Conservation (phyloP, 2,888 invertebrate genomes). For the Coelinius sp. region DNA sequence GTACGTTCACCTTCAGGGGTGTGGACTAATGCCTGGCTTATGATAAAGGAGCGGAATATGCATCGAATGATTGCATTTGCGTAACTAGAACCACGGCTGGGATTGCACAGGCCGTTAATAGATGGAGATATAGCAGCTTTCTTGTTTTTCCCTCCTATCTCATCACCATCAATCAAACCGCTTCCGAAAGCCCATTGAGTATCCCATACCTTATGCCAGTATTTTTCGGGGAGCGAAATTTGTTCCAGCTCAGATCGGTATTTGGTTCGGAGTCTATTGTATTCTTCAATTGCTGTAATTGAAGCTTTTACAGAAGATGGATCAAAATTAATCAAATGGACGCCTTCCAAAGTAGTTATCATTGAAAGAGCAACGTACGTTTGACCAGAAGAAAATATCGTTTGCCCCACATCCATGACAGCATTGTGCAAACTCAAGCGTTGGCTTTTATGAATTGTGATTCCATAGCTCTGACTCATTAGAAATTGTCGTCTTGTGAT, state of each 20-base stretch:
- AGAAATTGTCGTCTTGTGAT: too few species aligned
- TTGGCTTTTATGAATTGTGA: too few species aligned
- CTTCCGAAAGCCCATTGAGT: neutral
- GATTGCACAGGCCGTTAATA: neutral
- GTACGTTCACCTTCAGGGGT: neutral
- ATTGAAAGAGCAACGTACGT: too few species aligned
- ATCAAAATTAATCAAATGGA: too few species aligned
- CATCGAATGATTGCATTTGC: neutral
- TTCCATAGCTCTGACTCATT: too few species aligned
- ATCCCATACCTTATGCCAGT: neutral
- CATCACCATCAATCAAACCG: neutral
- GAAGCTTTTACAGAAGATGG: too few species aligned
- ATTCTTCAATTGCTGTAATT: too few species aligned
- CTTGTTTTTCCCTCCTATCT: neutral
- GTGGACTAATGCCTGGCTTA: neutral
- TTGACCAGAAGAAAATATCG: too few species aligned
- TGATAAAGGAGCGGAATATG: neutral
- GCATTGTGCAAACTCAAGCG: too few species aligned
- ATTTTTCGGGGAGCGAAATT: neutral
- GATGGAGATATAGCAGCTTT: neutral
- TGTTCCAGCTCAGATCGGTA: neutral
- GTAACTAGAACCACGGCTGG: neutral
- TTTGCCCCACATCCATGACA: too few species aligned
- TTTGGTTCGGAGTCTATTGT: constrained; percentile 37
- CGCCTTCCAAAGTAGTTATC: too few species aligned